Base-by-base conservation (phyloP, 2,888 invertebrate species). In the Sarcophaga carnaria region DNA sequence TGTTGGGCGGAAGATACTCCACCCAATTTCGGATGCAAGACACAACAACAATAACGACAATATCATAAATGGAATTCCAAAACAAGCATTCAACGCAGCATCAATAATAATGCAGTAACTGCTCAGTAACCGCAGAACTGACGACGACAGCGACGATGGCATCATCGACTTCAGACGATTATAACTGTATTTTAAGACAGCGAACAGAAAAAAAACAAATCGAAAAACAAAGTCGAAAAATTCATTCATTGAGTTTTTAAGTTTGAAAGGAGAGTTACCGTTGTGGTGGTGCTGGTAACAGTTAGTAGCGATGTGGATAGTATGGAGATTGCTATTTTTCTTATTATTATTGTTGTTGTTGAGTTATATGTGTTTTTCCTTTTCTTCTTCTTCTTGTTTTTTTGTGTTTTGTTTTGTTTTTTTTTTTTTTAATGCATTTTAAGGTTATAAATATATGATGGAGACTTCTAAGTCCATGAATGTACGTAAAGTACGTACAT, bases 11-110 rank as follows among this genome's bases (percentile, higher is more conserved):
- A 81, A 86, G 92, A 92, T 92, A 89, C 92, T 92, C 92, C 92
- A 92, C 92, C 92, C 92, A 92, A 92, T 91, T 91, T 91, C 91
- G 91, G 91, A 91, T 92, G 91, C 90, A 90, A 66, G 69, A 76
- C 83, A 83, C 69, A 69, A 74, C 59, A 79, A 81, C 80, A 80
- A 83, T 77, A 54, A 70, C 71, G 71, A 70, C 71, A 82, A 82
- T 72, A 87, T 60, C 85, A 89, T 87, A 86, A 88, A 90, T 90
- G 91, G 91, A 91, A 91, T 91, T 91, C 86, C 87, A 79, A 87
- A 84, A 79, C 78, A 75, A 75, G 78, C 69, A 64, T 79, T 70
- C 67, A 37, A 37, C 12, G 63, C 72, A 47, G 66, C 77, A 67
- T 20, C 49, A 62, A 71, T 54, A 17, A 12, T 17, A 54, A 54